Base-by-base conservation (phyloP, 2,797 vertebrate genomes). In the Setipinna tenuifilis region DNA sequence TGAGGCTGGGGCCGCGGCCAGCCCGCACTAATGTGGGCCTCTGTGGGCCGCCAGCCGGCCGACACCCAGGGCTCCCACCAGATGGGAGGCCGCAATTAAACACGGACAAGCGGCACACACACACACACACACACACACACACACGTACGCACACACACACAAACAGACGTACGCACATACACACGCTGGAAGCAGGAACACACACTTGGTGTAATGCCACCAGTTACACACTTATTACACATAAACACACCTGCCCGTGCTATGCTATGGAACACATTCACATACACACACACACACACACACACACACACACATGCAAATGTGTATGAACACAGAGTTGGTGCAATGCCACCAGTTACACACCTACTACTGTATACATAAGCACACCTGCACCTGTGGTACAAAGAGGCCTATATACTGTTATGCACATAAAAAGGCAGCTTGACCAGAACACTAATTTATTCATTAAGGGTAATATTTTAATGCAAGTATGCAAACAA, bases 21-120 rank as follows among this genome's bases (percentile, higher is more conserved):
- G 91, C 90, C 93, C 92, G 90, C 92, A 89, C 91, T 95, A 95
- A 95, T 95, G 94, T 91, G 93, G 93, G 93, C 91, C 93, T 90
- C 93, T 86, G 88, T 17, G 93, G 95, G 94, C 94, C 88, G 89
- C 93, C 93, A 89, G 91, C 93, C 94, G 93, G 93, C 93, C 93
- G 93, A 93, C 91, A 92, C 92, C 91, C 89, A 46, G 90, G 89
- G 88, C 91, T 92, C 82, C 57, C 46, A 91, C 93, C 94, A 95
- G 94, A 95, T 93, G 94, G 87, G 94, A 93, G 88, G 87, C 93
- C 90, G 93, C 93, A 90, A 93, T 93, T 94, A 93, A 93, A 93
- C 92, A 92, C 21, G 91, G 90, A 92, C 92, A 88, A 83, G 90
- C 88, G 91, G 87, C 93, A 89, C 90, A 88, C 84, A 82, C 88